Evolutionary conservation across 2,888 invertebrate genomes (phyloP).

Genomic region (Endomychus coccineus): DNA sequence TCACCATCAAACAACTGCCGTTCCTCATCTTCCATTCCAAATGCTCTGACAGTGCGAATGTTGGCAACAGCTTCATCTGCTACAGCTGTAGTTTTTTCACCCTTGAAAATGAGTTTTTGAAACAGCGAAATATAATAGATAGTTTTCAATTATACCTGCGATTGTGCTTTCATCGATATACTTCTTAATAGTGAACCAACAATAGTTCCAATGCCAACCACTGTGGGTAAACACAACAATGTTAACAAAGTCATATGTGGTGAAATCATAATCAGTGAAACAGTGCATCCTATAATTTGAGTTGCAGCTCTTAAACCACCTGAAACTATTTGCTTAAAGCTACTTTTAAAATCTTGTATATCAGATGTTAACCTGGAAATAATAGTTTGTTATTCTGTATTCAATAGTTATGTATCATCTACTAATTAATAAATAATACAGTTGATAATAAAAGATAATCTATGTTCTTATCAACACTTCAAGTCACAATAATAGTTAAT

Average conservation of each 20-base stretch:
- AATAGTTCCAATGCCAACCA: conserved; percentile 76
- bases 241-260: conserved; percentile 83
- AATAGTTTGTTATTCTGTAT: no score
- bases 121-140: not conserved
- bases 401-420: not conserved
- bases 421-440: no score
- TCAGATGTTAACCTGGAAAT: conserved; percentile 74
- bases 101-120: conserved; percentile 43
- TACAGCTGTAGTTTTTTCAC: conserved; percentile 77
- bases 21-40: conserved; percentile 88
- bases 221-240: conserved; percentile 74
- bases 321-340: conserved; percentile 88
- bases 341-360: conserved; percentile 95
- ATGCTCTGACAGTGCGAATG: conserved; percentile 87
- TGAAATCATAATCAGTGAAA: conserved; percentile 78
- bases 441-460: no score
- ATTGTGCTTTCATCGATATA: conserved; percentile 73
- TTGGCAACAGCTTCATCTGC: conserved; percentile 92
- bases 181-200: conserved; percentile 72
- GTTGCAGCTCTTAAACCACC: conserved; percentile 83
- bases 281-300: conserved; percentile 73
- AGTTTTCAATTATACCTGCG: conserved; percentile 53
- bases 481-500: no score
- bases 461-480: no score
- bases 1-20: conserved; percentile 63